A percentile compares a stretch with the other conserved stretches of the same genome.
phyloP scores from a whole-genome alignment of 2,113 vertebrate genomes.

The Pampusana beccarii region DNA sequence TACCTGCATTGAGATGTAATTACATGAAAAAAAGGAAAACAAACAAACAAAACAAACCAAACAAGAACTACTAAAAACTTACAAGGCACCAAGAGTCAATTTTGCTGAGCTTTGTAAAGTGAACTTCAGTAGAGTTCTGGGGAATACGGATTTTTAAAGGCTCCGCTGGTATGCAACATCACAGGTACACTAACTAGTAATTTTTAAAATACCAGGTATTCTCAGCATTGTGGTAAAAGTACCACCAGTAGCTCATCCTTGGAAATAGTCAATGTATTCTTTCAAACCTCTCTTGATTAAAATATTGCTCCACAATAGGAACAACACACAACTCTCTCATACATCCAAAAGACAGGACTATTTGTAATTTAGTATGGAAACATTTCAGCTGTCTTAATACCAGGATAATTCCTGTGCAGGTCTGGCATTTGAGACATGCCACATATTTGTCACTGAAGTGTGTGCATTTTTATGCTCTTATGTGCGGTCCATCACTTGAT shows the following conservation, averaged over 20 bases:
- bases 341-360: background rate
- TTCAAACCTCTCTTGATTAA: background rate
- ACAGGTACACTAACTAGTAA: background rate
- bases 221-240: background rate
- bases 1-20: background rate
- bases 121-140: background rate
- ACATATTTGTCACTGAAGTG: background rate
- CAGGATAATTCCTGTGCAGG: background rate
- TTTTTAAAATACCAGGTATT: background rate
- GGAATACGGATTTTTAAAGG: background rate
- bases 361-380: conserved; percentile 59
- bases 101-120: background rate
- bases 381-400: conserved; percentile 52
- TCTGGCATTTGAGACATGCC: conserved; percentile 6
- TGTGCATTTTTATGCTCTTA: background rate
- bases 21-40: background rate
- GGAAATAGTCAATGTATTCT: background rate
- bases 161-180: background rate
- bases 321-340: background rate
- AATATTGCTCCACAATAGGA: background rate
- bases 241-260: background rate
- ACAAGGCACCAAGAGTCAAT: background rate
- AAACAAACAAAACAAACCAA: background rate
- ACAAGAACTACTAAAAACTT: background rate
- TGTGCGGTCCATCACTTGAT: background rate